phyloP scores from a whole-genome alignment of 2,888 invertebrate species.

The Trissolcus japonicus region DNA sequence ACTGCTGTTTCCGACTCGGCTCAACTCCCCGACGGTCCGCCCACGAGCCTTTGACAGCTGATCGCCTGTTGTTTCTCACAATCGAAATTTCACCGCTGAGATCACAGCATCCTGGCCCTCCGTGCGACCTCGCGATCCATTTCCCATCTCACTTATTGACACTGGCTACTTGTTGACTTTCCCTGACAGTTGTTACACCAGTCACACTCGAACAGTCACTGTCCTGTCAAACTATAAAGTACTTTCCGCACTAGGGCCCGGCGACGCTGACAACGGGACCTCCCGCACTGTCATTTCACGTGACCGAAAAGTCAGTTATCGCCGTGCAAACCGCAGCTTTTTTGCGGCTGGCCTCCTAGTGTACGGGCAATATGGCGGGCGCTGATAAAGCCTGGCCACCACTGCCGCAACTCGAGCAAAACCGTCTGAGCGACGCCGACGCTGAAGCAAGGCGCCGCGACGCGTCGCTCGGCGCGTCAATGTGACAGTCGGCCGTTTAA shows the following conservation, averaged over 20 bases:
- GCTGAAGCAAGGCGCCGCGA: constrained; percentile 68
- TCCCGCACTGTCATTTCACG: constrained; percentile 16
- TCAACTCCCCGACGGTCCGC: neutral
- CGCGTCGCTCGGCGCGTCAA: constrained; percentile 68
- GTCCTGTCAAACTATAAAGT: neutral
- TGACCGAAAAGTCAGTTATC: constrained; percentile 15
- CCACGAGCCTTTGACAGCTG: constrained; percentile 12
- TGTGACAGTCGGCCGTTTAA: constrained; percentile 57
- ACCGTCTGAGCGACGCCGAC: constrained; percentile 68
- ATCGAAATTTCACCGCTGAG: neutral
- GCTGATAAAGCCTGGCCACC: constrained; percentile 68
- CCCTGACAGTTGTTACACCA: neutral
- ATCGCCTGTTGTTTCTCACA: constrained; percentile 12
- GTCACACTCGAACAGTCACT: neutral
- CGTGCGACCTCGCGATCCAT: neutral
- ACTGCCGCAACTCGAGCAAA: constrained; percentile 62
- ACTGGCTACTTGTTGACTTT: neutral
- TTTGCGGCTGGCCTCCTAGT: constrained; percentile 56
- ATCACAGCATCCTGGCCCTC: neutral
- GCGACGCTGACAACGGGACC: neutral
- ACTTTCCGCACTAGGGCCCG: neutral
- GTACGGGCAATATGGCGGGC: constrained; percentile 70
- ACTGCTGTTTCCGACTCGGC: neutral
- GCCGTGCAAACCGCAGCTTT: constrained; percentile 33
- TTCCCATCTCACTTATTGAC: neutral